phyloP scores from a whole-genome alignment of 2,888 invertebrate species.

The Chydorus sphaericus region DNA sequence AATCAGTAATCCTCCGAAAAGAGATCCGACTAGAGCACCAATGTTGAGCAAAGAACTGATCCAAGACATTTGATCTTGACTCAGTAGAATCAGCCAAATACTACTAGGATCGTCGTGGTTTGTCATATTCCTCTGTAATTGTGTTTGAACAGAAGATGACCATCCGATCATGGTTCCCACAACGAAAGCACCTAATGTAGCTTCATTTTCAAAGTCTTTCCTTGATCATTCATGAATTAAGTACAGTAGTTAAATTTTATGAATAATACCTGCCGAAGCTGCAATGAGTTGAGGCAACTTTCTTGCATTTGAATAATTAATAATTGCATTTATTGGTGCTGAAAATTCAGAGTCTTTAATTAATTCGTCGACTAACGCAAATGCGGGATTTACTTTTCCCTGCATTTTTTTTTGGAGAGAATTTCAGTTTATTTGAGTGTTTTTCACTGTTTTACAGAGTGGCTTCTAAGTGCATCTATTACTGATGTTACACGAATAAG shows the following conservation, averaged over 20 bases:
- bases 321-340: too few relatives aligned
- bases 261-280: conserved; percentile 2
- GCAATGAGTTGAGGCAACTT: neutral
- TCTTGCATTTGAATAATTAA: neutral
- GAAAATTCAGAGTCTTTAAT: too few relatives aligned
- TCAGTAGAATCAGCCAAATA: neutral
- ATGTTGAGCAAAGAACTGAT: conserved; percentile 40
- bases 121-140: neutral
- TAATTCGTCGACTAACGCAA: too few relatives aligned
- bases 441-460: too few relatives aligned
- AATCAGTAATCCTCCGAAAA: conserved; percentile 33
- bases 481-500: too few relatives aligned
- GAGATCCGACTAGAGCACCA: conserved; percentile 37
- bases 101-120: neutral
- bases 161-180: conserved; percentile 61
- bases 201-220: conserved; percentile 28
- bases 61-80: conserved; percentile 29
- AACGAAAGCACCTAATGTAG: conserved; percentile 62
- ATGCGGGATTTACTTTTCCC: too few relatives aligned
- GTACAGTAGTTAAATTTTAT: too few relatives aligned
- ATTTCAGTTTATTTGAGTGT: too few relatives aligned
- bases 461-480: too few relatives aligned
- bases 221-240: neutral
- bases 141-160: conserved; percentile 49
- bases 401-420: too few relatives aligned